Percentiles rank a stretch among this genome's conserved stretches.
phyloP scores from a whole-genome alignment of 2,113 vertebrate species.

The Amphiprion ocellaris region DNA sequence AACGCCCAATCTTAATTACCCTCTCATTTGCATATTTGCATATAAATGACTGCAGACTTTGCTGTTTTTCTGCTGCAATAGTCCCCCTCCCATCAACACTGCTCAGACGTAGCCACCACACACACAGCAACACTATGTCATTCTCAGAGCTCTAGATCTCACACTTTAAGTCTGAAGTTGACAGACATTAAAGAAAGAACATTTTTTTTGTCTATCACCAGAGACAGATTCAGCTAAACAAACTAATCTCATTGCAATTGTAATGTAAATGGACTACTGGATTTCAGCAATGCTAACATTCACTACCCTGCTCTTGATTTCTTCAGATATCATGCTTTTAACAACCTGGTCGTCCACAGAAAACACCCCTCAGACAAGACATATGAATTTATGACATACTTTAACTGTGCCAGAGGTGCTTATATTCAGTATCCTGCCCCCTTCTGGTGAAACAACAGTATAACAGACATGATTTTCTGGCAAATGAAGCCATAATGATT shows the following conservation, averaged over 20 bases:
- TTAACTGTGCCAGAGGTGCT: not conserved
- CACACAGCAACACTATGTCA: conserved; percentile 59
- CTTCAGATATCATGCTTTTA: not conserved
- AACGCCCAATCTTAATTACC: conserved; percentile 88
- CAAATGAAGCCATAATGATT: conserved; percentile 19
- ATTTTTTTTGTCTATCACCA: conserved; percentile 24
- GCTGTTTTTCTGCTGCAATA: conserved; percentile 84
- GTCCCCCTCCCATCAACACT: conserved; percentile 63
- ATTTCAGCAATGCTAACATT: not conserved
- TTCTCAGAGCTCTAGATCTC: conserved; percentile 42
- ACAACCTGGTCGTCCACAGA: not conserved
- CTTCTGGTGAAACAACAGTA: conserved; percentile 63
- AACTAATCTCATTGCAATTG: conserved; percentile 1
- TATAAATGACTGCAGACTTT: conserved; percentile 89
- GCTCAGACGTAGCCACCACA: conserved; percentile 55
- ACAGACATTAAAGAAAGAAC: conserved; percentile 36
- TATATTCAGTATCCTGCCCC: conserved; percentile 52
- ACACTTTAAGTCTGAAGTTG: conserved; percentile 34
- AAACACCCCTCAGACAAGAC: not conserved
- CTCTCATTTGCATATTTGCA: conserved; percentile 89
- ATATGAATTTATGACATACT: not conserved
- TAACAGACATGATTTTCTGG: not conserved
- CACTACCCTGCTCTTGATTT: not conserved
- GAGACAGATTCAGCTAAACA: not conserved
- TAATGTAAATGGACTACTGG: not conserved